Conservation (phyloP, 2,888 invertebrate species). For the Metellina segmentata region DNA sequence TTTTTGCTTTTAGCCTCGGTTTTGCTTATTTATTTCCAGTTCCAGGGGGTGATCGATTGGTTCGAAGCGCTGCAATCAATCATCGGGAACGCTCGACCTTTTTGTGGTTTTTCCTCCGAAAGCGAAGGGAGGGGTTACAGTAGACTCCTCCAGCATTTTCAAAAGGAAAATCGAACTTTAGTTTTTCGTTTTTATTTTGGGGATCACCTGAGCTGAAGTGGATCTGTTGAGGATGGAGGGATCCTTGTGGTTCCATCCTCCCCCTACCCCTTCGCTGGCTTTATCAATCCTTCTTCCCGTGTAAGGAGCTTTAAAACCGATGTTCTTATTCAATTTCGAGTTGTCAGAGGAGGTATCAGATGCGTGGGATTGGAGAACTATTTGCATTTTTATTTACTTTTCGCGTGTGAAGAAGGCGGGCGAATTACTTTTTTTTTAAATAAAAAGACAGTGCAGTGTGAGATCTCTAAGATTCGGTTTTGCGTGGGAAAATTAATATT, state of each 20-base stretch:
- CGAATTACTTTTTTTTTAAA: no score
- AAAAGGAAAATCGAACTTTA: no score
- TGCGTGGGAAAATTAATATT: no score
- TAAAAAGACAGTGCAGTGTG: no score
- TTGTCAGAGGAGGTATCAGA: neutral
- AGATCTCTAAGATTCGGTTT: no score
- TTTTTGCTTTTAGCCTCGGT: neutral
- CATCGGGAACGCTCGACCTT: slow-evolving; percentile 24
- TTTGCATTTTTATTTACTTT: neutral
- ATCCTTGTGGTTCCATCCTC: neutral
- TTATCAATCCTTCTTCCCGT: neutral
- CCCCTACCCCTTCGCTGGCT: neutral
- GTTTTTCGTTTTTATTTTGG: neutral
- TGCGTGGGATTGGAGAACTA: neutral
- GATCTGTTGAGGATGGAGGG: neutral
- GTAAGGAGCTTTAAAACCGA: neutral
- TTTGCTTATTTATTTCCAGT: slow-evolving; percentile 20
- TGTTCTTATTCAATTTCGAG: neutral
- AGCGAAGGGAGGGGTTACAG: neutral
- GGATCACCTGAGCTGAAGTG: slow-evolving; percentile 1
- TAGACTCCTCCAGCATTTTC: no score
- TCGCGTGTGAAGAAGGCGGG: neutral
- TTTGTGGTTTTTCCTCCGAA: slow-evolving; percentile 22
- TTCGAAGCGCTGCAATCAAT: slow-evolving; percentile 29
- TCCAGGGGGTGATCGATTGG: slow-evolving; percentile 36